Evolutionary conservation across 2,797 vertebrate genomes (phyloP).

Genomic region (Esox lucius): DNA sequence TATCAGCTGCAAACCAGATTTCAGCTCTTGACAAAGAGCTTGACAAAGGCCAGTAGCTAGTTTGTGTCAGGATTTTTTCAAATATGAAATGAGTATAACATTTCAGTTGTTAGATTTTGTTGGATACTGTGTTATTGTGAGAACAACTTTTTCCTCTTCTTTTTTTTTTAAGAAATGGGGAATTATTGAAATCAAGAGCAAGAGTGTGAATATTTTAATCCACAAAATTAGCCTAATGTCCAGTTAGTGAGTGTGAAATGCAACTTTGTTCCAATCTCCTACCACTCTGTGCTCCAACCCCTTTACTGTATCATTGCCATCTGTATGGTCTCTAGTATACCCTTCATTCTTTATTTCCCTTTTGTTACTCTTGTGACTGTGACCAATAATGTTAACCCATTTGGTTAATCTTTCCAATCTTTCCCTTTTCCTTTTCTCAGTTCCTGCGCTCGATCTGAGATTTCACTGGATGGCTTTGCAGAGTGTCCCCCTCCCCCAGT

Average conservation of each 20-base stretch:
- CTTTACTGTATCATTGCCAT: constrained; percentile 10
- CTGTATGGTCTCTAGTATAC: background rate
- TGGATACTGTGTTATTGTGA: too few relatives aligned
- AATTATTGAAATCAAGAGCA: too few relatives aligned
- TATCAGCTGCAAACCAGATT: too few relatives aligned
- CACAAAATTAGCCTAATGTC: constrained; percentile 30
- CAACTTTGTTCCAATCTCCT: background rate
- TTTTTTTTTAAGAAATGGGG: too few relatives aligned
- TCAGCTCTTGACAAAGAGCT: too few relatives aligned
- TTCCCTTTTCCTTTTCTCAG: constrained; percentile 61
- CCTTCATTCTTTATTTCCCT: background rate
- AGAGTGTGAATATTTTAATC: too few relatives aligned
- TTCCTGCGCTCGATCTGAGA: constrained; percentile 94
- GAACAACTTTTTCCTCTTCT: too few relatives aligned
- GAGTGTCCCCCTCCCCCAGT: constrained; percentile 91
- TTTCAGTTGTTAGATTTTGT: too few relatives aligned
- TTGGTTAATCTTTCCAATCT: constrained; percentile 3
- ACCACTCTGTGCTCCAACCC: background rate
- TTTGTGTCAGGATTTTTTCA: too few relatives aligned
- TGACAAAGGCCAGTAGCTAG: too few relatives aligned
- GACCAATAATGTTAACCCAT: background rate
- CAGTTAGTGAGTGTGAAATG: constrained; percentile 47
- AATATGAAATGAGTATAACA: too few relatives aligned
- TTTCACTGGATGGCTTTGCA: constrained; percentile 94
- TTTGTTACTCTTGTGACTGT: background rate